phyloP scores from a whole-genome alignment of 2,888 invertebrate species.

The Pachliopta kotzebuea region DNA sequence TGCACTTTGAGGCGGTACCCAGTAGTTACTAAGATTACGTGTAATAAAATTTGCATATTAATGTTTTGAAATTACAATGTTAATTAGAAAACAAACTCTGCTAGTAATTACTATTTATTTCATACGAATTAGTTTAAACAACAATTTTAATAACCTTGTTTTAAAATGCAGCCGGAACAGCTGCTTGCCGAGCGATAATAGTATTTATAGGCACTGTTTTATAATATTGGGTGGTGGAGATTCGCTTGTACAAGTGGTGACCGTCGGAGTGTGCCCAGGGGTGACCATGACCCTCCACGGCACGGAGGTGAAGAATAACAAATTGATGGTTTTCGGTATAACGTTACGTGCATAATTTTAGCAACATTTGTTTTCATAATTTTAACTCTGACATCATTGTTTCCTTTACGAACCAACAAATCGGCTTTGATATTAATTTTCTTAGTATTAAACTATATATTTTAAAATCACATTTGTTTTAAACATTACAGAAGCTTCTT shows the following conservation, averaged over 20 bases:
- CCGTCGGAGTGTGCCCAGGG: conserved; percentile 4
- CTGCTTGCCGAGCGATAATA: conserved; percentile 7
- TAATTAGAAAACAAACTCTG: not conserved
- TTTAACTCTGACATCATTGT: not conserved
- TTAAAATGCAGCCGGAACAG: not conserved
- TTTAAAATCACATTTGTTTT: no score
- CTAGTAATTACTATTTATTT: not conserved
- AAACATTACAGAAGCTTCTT: no score
- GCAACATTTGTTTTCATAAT: not conserved
- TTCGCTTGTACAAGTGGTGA: conserved; percentile 2
- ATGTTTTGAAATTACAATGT: not conserved
- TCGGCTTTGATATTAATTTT: no score
- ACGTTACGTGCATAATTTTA: conserved; percentile 9
- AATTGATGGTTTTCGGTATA: conserved; percentile 3
- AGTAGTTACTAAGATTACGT: no score
- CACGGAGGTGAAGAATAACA: not conserved
- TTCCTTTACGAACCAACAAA: no score
- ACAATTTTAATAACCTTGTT: not conserved
- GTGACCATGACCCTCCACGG: conserved; percentile 23
- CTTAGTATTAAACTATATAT: no score
- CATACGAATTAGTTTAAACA: not conserved
- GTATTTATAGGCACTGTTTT: not conserved
- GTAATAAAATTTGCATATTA: not conserved
- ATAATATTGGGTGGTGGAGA: not conserved
- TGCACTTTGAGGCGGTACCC: no score